Evolutionary conservation across 35 echinoderm and acorn worm species (phyloP).

Genomic region (Acanthaster planci): DNA sequence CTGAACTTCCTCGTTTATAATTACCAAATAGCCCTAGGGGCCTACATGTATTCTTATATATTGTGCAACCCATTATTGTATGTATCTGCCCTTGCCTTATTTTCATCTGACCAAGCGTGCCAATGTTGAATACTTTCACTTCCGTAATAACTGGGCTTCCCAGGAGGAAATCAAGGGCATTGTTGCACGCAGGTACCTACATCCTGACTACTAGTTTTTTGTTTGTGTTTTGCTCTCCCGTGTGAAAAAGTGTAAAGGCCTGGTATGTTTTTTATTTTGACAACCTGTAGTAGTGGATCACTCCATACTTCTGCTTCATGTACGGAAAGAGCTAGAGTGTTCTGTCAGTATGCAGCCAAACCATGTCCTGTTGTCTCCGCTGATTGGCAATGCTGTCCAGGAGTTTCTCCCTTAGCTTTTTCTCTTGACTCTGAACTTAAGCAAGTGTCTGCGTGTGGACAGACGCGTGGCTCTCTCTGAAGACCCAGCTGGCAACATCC

Average conservation of each 20-base stretch:
- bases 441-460: constrained; percentile 21
- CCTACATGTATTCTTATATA: background rate
- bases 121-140: constrained; percentile 18
- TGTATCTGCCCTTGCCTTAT: background rate
- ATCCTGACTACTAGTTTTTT: background rate
- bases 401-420: background rate
- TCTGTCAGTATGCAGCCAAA: too few species aligned
- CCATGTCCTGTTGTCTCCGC: background rate
- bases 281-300: constrained; percentile 20
- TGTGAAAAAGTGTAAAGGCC: constrained; percentile 14
- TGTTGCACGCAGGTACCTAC: background rate
- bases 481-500: background rate
- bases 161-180: background rate
- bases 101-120: constrained; percentile 28
- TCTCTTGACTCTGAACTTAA: constrained; percentile 20
- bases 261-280: constrained; percentile 26
- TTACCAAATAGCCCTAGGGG: background rate
- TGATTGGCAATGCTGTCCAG: background rate
- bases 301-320: background rate
- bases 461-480: background rate
- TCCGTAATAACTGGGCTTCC: constrained; percentile 1
- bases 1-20: constrained; percentile 23
- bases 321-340: too few species aligned
- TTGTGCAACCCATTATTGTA: background rate
- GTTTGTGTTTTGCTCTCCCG: background rate